These are phyloP conservation scores for Drosophila melanocephala DNA, from an alignment of 2,888 invertebrate genomes.

Conservation along the genomic window DNA sequence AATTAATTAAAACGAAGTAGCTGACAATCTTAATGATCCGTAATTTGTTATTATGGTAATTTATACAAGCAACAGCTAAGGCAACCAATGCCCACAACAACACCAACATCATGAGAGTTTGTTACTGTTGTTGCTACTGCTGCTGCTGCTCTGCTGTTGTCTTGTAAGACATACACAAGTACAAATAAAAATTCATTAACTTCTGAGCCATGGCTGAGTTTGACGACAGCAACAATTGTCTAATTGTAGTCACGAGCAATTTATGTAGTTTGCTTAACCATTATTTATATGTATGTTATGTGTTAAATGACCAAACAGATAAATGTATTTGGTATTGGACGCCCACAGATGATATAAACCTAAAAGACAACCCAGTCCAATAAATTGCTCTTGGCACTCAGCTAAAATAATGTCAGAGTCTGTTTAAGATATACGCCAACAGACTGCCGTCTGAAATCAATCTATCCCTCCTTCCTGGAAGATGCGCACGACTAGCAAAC, in stretches of 20 bases:
- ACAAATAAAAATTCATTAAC: constrained; percentile 81
- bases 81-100: constrained; percentile 59
- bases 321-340: constrained; percentile 35
- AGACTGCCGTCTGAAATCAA: constrained; percentile 54
- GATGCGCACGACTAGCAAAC: constrained; percentile 75
- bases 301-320: constrained; percentile 38
- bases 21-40: constrained; percentile 82
- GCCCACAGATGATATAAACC: constrained; percentile 65
- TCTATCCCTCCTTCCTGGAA: constrained; percentile 64
- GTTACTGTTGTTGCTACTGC: constrained; percentile 26
- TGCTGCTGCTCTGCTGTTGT: constrained; percentile 56
- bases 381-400: constrained; percentile 55
- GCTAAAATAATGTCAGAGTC: constrained; percentile 40
- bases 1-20: constrained; percentile 83
- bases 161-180: constrained; percentile 75
- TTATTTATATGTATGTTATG: constrained; percentile 57
- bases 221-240: constrained; percentile 82
- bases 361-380: constrained; percentile 44
- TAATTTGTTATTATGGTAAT: constrained; percentile 83
- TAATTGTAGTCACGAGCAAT: constrained; percentile 82
- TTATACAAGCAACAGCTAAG: constrained; percentile 72
- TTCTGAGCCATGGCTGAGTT: constrained; percentile 69
- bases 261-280: constrained; percentile 70
- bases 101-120: constrained; percentile 74
- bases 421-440: constrained; percentile 24